Evolutionary conservation across 2,888 invertebrate genomes (phyloP), one percentile per base, ranked within the genome.

Genomic region (Nomada lathburiana): DNA sequence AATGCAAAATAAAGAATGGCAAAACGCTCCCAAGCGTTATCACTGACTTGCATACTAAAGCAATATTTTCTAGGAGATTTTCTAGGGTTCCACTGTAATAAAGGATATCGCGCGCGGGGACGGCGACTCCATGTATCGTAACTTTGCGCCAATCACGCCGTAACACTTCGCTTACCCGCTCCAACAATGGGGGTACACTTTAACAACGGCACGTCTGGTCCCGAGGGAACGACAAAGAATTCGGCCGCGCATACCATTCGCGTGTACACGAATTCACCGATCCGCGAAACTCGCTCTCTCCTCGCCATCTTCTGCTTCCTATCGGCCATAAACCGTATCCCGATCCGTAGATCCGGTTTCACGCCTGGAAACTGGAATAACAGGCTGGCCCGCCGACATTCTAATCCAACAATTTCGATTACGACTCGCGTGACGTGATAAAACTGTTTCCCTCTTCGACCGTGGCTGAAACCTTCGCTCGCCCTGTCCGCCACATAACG

Each of bases 251-350:
- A 83, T 84, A 67, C 81, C 88, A 55, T 83, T 86, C 83, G 83
- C 80, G 78, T 77, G 76, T 73, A 71, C 73, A 53, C 82, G 85
- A 77, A 89, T 89, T 91, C 89, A 89, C 76, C 88, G 87, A 89
- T 87, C 90, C 90, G 90, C 90, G 82, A 90, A 91, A 85, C 90
- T 83, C 89, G 71, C 90, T 84, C 88, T 86, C 88, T 87, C 88
- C 80, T 84, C 81, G 83, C 86, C 83, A 86, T 88, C 86, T 86
- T 86, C 86, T 85, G 86, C 82, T 91, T 91, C 90, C 90, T 88
- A 89, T 87, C 85, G 59, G 72, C 81, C 83, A 80, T 71, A 86
- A 87, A 74, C 78, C 82, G 78, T 75, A 75, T 62, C 67, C 65
- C 60, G 60, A 78, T 80, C 74, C 63, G 75, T 36, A 36, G 86